Base-by-base conservation (phyloP, 2,797 vertebrate species). In the Schizothorax lantsangensis region DNA sequence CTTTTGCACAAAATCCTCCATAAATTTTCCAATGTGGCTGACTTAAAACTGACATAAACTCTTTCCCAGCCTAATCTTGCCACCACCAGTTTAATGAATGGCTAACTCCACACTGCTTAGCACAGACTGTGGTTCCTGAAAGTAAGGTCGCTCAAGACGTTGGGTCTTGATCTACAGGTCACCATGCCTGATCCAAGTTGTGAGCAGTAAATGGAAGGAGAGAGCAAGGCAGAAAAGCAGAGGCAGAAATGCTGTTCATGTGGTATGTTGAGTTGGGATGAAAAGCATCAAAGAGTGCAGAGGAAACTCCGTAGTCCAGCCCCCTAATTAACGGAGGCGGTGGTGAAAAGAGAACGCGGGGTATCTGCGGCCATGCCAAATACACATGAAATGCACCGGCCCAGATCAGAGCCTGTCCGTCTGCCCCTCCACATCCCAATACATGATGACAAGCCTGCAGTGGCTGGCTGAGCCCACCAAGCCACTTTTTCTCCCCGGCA, bases 341-440 rank as follows among this genome's bases (percentile, higher is more conserved):
- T 94, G 93, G 94, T 95, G 95, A 95, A 96, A 96, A 94, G 95
- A 93, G 94, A 93, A 95, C 93, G 93, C 92, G 91, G 95, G 95
- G 94, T 93, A 95, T 94, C 92, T 92, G 93, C 91, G 89, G 93
- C 90, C 90, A 91, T 95, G 95, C 95, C 95, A 96, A 95, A 93
- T 92, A 94, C 93, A 95, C 95, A 95, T 95, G 93, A 96, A 96
- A 95, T 93, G 92, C 94, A 92, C 94, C 94, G 94, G 92, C 93
- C 90, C 92, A 92, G 93, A 95, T 95, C 94, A 95, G 94, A 95
- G 94, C 93, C 92, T 91, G 93, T 91, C 93, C 87, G 93, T 93
- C 93, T 94, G 91, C 92, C 93, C 92, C 94, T 93, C 72, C 87
- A 90, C 92, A 90, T 93, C 92, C 94, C 92, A 91, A 91, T 92